phyloP scores from a whole-genome alignment of 2,888 invertebrate genomes.

The Siphlonurus alternatus region DNA sequence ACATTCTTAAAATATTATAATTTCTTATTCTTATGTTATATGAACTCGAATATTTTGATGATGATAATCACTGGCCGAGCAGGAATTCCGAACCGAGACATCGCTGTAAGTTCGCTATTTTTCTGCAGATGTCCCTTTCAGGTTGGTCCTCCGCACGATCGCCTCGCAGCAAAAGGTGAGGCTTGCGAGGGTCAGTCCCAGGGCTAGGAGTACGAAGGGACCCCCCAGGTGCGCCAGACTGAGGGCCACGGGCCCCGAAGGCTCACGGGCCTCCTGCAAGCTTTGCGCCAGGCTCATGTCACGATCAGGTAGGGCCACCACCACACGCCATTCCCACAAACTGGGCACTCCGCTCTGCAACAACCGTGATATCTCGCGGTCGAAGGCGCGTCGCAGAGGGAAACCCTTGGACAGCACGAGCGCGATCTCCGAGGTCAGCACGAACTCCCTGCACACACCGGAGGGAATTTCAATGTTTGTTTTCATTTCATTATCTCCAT shows the following conservation, averaged over 20 bases:
- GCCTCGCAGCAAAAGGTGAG: background rate
- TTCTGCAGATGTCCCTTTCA: no score
- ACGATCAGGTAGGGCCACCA: background rate
- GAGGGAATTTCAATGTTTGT: no score
- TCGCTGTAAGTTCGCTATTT: no score
- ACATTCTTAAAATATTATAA: no score
- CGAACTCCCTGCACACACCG: background rate
- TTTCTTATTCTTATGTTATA: no score
- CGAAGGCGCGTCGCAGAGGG: background rate
- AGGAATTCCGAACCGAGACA: no score
- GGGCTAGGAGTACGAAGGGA: background rate
- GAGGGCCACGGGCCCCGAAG: background rate
- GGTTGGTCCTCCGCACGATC: no score
- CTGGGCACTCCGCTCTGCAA: background rate
- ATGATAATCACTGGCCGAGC: no score
- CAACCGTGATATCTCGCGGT: background rate
- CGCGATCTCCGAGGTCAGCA: background rate
- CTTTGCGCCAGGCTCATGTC: background rate
- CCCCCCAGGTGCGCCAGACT: background rate
- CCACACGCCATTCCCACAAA: background rate
- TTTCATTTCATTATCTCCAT: no score
- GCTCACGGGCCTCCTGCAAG: background rate
- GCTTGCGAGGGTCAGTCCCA: background rate
- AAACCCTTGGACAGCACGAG: background rate
- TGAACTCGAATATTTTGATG: no score